Evolutionary conservation across 2,113 vertebrate genomes (phyloP), one percentile per base, ranked within the genome.

Genomic region (Rhinichthys klamathensis): DNA sequence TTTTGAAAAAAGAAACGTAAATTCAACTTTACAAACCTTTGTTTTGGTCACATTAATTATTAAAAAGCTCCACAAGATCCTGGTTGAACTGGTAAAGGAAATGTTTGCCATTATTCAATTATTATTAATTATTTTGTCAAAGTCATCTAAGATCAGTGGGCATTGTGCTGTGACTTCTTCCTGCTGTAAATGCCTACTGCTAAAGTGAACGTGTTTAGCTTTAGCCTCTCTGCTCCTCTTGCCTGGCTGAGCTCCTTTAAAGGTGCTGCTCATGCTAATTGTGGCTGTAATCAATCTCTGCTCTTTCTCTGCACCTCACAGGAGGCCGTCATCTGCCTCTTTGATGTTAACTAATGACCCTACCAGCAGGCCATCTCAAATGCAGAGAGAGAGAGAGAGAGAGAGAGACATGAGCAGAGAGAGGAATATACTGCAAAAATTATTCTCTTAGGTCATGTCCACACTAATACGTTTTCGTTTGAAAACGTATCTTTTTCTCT

Each of bases 251-350:
- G 44, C 23, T 73, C 44, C 49, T 78, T 54, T 46, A 73, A 44
- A 61, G 76, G 58, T 30, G 80, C 82, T 91, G 91, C 90, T 88
- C 90, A 93, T 93, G 87, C 90, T 94, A 92, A 92, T 91, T 25
- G 89, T 87, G 92, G 92, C 90, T 87, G 91, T 94, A 95, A 95
- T 94, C 93, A 89, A 94, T 95, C 93, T 94, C 91, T 91, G 85
- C 87, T 83, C 85, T 92, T 93, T 91, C 88, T 88, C 91, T 89
- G 89, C 72, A 91, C 84, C 44, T 92, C 86, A 80, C 87, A 90
- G 90, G 93, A 94, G 89, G 89, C 90, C 95, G 90, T 94, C 94
- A 93, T 93, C 91, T 86, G 30, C 89, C 89, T 89, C 93, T 95
- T 91, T 94, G 91, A 95, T 93, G 92, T 94, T 91, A 92, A 93